Conservation (phyloP, 2,888 invertebrate species). For the Iselma pallidipennis region DNA sequence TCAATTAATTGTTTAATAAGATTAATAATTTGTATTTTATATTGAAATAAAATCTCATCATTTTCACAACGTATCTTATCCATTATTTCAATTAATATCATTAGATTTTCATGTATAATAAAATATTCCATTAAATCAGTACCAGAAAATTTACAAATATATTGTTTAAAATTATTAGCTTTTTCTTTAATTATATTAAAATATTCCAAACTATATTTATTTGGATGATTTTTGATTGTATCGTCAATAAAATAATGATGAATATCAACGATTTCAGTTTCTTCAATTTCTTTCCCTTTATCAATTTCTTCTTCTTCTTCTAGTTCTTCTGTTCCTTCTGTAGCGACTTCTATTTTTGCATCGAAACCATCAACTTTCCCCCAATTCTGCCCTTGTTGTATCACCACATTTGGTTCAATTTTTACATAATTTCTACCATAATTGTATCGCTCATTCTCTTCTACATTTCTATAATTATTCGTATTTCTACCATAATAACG, state of each 20-base stretch:
- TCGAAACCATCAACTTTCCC: too few relatives aligned
- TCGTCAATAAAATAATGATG: constrained; percentile 10
- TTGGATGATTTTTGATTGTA: neutral
- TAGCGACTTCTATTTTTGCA: neutral
- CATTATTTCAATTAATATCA: constrained; percentile 12
- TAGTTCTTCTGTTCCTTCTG: neutral
- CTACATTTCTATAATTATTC: too few relatives aligned
- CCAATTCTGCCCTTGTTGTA: too few relatives aligned
- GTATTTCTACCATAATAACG: too few relatives aligned
- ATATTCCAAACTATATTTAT: neutral
- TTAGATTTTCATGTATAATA: constrained; percentile 16
- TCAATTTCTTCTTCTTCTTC: neutral
- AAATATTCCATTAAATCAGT: constrained; percentile 11
- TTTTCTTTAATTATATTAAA: neutral
- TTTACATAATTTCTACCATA: too few relatives aligned
- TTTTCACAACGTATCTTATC: constrained; percentile 13
- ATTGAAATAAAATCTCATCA: neutral
- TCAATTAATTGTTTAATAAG: constrained; percentile 11
- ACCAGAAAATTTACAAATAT: neutral
- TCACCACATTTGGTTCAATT: too few relatives aligned
- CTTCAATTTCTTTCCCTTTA: neutral
- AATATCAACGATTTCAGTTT: constrained; percentile 13
- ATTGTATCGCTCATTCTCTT: too few relatives aligned
- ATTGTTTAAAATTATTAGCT: neutral
- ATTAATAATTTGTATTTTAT: constrained; percentile 9